A percentile compares a stretch with the other conserved stretches of the same genome.
Evolutionary conservation across 30 jellyfish, hydroid and myxozoan species (phyloP).

Genomic region (Pseudorhiza aurosa): DNA sequence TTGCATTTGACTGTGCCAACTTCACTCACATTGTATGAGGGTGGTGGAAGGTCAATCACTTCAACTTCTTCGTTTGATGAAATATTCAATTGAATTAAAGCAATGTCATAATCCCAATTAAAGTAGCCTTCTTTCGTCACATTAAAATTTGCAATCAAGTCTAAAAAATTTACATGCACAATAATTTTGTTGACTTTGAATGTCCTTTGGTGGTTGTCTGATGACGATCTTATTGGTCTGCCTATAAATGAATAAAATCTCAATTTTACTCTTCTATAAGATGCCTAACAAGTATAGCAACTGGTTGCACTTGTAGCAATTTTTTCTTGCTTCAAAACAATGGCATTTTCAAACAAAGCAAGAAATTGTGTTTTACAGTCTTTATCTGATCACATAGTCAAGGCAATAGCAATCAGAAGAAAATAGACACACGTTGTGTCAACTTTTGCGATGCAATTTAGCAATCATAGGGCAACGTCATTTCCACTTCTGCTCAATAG

Average conservation of each 20-base stretch:
- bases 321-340: too few species aligned
- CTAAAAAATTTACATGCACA: neutral
- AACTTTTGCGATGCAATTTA: too few species aligned
- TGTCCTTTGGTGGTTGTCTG: constrained; percentile 17
- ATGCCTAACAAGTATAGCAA: too few species aligned
- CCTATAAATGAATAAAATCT: neutral
- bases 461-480: too few species aligned
- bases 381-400: too few species aligned
- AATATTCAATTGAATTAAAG: constrained; percentile 14
- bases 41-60: constrained; percentile 5
- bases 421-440: too few species aligned
- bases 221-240: constrained; percentile 15
- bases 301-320: too few species aligned
- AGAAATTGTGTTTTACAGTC: too few species aligned
- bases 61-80: neutral
- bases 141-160: neutral
- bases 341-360: too few species aligned
- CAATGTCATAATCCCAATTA: constrained; percentile 61
- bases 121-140: constrained; percentile 8
- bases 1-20: neutral
- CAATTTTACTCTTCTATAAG: too few species aligned
- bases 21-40: neutral
- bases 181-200: constrained; percentile 31
- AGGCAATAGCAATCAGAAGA: too few species aligned
- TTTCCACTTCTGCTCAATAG: too few species aligned